Conservation (phyloP, 2,888 invertebrate genomes). For the Caenorhabditis becei region DNA sequence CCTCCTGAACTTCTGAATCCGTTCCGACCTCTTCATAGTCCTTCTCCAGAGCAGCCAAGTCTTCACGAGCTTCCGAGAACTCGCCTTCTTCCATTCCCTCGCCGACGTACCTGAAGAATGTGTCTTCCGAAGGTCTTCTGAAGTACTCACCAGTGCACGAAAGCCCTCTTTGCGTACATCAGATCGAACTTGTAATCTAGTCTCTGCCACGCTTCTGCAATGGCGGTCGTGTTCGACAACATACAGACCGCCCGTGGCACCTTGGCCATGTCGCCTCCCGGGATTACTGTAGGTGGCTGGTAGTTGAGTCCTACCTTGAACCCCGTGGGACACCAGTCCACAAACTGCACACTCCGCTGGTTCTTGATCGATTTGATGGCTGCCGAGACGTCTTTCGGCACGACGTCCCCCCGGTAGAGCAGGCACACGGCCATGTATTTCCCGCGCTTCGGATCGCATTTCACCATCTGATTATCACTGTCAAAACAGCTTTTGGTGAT, state of each 20-base stretch:
- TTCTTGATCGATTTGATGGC: conserved; percentile 96
- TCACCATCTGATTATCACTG: conserved; percentile 92
- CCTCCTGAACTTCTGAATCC: conserved; percentile 32
- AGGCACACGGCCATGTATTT: conserved; percentile 84
- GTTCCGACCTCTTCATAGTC: conserved; percentile 73
- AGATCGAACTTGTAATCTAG: conserved; percentile 88
- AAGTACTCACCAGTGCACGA: conserved; percentile 71
- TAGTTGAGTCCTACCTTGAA: conserved; percentile 83
- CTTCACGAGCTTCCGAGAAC: conserved; percentile 80
- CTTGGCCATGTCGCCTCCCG: conserved; percentile 90
- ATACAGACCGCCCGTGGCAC: conserved; percentile 89
- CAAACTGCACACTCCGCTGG: conserved; percentile 88
- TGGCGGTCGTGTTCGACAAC: conserved; percentile 94
- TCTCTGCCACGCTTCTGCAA: conserved; percentile 91
- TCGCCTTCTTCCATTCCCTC: conserved; percentile 82
- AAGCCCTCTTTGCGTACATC: conserved; percentile 87
- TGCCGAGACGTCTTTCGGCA: conserved; percentile 93
- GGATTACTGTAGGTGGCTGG: conserved; percentile 89
- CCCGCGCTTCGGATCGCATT: conserved; percentile 87
- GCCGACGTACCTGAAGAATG: conserved; percentile 83
- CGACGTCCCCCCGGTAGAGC: conserved; percentile 89
- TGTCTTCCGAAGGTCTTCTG: neutral
- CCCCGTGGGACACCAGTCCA: conserved; percentile 85
- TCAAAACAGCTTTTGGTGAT: conserved; percentile 95
- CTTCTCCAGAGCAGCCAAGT: conserved; percentile 76